Percentiles rank a stretch among this genome's conserved stretches.
Conservation (phyloP, 1,140 invertebrate genomes). For the Anastrepha obliqua region DNA sequence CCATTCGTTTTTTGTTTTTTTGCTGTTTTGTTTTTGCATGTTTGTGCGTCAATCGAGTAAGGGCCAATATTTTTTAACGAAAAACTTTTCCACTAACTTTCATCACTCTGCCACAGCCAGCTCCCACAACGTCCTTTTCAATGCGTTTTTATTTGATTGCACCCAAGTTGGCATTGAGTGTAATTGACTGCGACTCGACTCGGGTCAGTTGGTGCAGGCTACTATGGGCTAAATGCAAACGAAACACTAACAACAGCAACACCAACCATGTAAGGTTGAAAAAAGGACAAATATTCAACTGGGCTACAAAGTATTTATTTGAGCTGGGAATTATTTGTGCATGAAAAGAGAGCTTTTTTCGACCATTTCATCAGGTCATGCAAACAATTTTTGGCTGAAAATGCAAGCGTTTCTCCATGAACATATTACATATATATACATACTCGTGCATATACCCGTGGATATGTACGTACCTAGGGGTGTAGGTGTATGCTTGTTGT, state of each 20-base stretch:
- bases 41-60: neutral
- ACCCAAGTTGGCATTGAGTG: constrained; percentile 12
- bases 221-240: constrained; percentile 8
- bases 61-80: constrained; percentile 16
- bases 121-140: constrained; percentile 4
- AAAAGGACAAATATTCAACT: neutral
- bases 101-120: neutral
- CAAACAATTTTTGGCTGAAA: neutral
- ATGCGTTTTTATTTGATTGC: constrained; percentile 49
- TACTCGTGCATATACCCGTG: too few species aligned
- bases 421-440: neutral
- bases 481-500: neutral
- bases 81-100: constrained; percentile 34
- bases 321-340: neutral
- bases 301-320: constrained; percentile 23
- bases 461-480: neutral
- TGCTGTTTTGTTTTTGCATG: neutral
- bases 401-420: neutral
- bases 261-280: neutral
- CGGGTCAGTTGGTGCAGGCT: neutral
- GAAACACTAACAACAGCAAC: constrained; percentile 18
- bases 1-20: neutral
- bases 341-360: constrained; percentile 1
- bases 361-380: neutral
- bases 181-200: constrained; percentile 51